Percentiles rank a stretch among this genome's conserved stretches.
Evolutionary conservation across 2,797 vertebrate species (phyloP).

Genomic region (Enteromius unitaeniatus): DNA sequence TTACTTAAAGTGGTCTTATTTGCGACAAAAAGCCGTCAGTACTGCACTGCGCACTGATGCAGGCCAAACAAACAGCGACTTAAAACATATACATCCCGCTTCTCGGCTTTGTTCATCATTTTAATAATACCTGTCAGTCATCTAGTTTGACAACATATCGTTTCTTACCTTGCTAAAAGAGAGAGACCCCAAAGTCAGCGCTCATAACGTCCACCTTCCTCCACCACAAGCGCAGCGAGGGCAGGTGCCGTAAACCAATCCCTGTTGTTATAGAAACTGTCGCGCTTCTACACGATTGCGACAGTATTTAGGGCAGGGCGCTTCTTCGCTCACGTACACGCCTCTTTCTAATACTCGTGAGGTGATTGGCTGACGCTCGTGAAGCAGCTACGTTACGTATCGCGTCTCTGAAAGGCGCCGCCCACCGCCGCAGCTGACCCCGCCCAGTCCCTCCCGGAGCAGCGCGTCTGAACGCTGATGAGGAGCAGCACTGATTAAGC

Average conservation of each 20-base stretch:
- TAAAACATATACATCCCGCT: neutral
- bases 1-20: neutral
- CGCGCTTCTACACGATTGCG: constrained; percentile 64
- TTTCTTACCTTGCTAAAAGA: constrained; percentile 45
- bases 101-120: neutral
- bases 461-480: constrained; percentile 62
- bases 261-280: constrained; percentile 53
- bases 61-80: neutral
- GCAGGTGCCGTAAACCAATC: constrained; percentile 1
- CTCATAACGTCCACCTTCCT: constrained; percentile 34
- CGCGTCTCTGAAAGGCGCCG: constrained; percentile 15
- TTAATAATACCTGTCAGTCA: neutral
- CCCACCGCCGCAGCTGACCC: constrained; percentile 46
- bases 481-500: constrained; percentile 78
- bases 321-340: constrained; percentile 19
- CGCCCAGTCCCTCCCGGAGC: constrained; percentile 39
- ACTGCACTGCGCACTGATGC: neutral
- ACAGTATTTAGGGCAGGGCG: constrained; percentile 61
- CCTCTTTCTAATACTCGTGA: neutral
- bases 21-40: neutral
- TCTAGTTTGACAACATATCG: neutral
- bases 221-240: neutral
- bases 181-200: neutral
- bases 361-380: constrained; percentile 55
- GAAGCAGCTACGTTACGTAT: constrained; percentile 9